phyloP scores from a whole-genome alignment of 1,140 invertebrate genomes.

The Plutomurus gul region DNA sequence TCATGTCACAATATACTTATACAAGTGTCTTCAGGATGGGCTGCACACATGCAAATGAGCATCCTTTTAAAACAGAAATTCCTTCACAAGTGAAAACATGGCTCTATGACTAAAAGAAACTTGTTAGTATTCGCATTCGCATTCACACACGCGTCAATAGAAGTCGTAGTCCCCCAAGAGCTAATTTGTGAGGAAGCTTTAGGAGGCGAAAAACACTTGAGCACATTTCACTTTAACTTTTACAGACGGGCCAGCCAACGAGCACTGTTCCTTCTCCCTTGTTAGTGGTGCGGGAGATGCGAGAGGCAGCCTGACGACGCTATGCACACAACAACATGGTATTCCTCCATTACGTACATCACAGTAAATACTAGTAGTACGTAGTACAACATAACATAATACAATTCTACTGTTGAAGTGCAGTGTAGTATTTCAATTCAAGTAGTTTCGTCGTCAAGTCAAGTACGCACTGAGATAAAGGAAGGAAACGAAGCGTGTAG shows the following conservation, averaged over 20 bases:
- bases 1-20: neutral
- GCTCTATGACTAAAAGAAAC: neutral
- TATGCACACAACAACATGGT: neutral
- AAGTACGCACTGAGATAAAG: conserved; percentile 18
- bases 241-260: neutral
- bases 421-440: conserved; percentile 1
- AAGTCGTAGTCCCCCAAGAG: neutral
- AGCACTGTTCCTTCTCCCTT: conserved; percentile 8
- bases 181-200: conserved; percentile 17
- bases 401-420: neutral
- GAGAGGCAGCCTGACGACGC: neutral
- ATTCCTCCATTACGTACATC: neutral
- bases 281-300: neutral
- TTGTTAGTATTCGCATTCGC: neutral
- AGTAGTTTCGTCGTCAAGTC: neutral
- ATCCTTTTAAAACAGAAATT: neutral
- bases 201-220: conserved; percentile 10
- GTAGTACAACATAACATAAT: no score
- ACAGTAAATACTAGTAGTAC: no score
- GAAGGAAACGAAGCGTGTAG: neutral
- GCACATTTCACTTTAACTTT: conserved; percentile 27
- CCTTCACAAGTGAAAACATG: neutral
- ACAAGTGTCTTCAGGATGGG: neutral
- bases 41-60: conserved; percentile 3
- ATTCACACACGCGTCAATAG: conserved; percentile 8